Percentiles rank a stretch among this genome's conserved stretches.
Evolutionary conservation across 2,888 invertebrate genomes (phyloP).

Genomic region (Melipona beecheii): DNA sequence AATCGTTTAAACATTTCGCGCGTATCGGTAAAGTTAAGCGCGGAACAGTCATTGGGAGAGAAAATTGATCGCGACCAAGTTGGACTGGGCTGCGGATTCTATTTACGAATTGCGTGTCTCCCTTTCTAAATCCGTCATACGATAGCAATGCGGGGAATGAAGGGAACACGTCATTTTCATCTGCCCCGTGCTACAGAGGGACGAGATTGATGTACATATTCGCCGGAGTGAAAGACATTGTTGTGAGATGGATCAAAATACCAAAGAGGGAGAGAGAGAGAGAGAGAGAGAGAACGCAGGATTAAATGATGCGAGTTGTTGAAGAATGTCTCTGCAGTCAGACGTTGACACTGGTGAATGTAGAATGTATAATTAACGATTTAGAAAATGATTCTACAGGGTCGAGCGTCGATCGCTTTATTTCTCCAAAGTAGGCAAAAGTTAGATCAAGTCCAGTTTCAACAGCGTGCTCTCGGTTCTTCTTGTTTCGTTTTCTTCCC

Average conservation of each 20-base stretch:
- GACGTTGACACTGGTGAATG: background rate
- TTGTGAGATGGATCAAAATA: background rate
- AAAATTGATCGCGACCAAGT: slow-evolving; percentile 33
- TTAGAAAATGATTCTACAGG: background rate
- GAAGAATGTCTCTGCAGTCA: background rate
- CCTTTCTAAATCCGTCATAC: slow-evolving; percentile 60
- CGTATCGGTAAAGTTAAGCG: slow-evolving; percentile 9
- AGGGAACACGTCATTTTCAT: slow-evolving; percentile 55
- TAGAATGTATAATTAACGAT: background rate
- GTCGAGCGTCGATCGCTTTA: background rate
- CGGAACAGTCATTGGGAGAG: background rate
- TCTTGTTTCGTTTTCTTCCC: background rate
- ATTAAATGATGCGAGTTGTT: background rate
- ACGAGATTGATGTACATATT: slow-evolving; percentile 36
- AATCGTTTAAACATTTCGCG: slow-evolving; percentile 32
- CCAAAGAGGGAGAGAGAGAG: too few relatives aligned
- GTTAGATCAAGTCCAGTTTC: background rate
- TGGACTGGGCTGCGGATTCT: slow-evolving; percentile 35
- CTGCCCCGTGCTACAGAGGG: slow-evolving; percentile 28
- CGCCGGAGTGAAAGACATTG: slow-evolving; percentile 13
- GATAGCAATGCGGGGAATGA: slow-evolving; percentile 45
- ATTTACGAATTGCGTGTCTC: slow-evolving; percentile 53
- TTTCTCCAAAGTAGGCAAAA: background rate
- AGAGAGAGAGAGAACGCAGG: background rate
- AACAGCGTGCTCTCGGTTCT: slow-evolving; percentile 11